Evolutionary conservation across 2,113 vertebrate species (phyloP), one percentile per base, ranked within the genome.

Genomic region (Pluvialis apricaria): DNA sequence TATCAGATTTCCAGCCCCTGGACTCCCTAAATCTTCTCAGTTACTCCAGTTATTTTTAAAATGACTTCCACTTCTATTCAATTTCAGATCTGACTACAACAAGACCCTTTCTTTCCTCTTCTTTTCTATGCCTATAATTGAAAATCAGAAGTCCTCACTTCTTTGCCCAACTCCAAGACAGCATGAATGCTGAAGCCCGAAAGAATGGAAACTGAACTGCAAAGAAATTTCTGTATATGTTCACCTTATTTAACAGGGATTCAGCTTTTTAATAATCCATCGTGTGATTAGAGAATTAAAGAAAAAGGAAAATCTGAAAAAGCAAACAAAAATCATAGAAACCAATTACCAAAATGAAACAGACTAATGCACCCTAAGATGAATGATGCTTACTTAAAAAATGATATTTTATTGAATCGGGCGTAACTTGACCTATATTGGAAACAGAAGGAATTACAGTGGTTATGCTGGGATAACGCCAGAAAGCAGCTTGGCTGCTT

Each of bases 361-460:
- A 80, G 71, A 86, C 72, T 93, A 93, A 92, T 86, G 88, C 49
- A 92, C 15, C 15, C 52, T 81, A 91, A 66, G 80, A 97, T 86
- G 95, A 97, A 92, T 78, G 90, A 97, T 84, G 90, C 78, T 97
- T 95, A 60, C 86, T 95, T 94, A 49, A 92, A 96, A 96, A 88
- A 34, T 28, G 36, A 38, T 86, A 49, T 81, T 92, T 93, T 92
- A 81, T 96, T 97, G 96, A 96, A 97, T 81, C 83, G 72, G 90
- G 45, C 79, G 76, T 71, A 91, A 51, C 28, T 71, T 95, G 91
- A 95, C 96, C 85, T 93, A 72, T 81, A 75, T 65, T 80, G 91
- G 83, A 95, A 96, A 52, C 64, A 91, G 92, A 93, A 96, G 42
- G 90, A 93, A 96, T 96, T 93, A 92, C 2, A 65, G 81, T 70